Percentiles rank a stretch among this genome's conserved stretches.
phyloP scores from a whole-genome alignment of 2,113 vertebrate genomes.

The Alosa alosa region DNA sequence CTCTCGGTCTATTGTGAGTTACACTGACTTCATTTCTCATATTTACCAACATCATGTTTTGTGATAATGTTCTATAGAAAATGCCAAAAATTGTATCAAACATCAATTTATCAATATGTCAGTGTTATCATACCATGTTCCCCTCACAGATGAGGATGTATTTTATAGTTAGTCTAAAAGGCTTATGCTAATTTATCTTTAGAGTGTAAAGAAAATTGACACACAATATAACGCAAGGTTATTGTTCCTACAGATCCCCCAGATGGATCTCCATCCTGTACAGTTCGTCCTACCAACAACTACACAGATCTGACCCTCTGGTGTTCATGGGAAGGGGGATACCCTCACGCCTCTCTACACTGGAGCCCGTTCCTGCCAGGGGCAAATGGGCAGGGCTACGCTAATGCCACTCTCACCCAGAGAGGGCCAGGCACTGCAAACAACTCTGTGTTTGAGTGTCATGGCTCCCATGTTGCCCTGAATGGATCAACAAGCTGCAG shows the following conservation, averaged over 20 bases:
- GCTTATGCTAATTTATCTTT: too few relatives aligned
- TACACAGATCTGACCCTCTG: slow-evolving; percentile 72
- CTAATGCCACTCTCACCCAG: slow-evolving; percentile 69
- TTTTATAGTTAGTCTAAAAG: too few relatives aligned
- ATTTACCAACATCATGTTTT: background rate
- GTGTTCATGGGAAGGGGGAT: slow-evolving; percentile 82
- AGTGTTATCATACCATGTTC: background rate
- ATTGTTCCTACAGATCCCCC: slow-evolving; percentile 78
- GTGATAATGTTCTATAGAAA: background rate
- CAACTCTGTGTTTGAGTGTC: slow-evolving; percentile 76
- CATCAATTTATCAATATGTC: background rate
- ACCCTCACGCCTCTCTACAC: slow-evolving; percentile 72
- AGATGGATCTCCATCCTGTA: slow-evolving; percentile 76
- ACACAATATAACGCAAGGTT: too few relatives aligned
- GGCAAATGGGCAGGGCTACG: slow-evolving; percentile 43
- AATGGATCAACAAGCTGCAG: slow-evolving; percentile 63
- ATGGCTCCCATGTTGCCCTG: slow-evolving; percentile 71
- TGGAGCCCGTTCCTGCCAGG: slow-evolving; percentile 70
- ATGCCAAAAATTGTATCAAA: background rate
- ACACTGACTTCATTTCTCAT: background rate
- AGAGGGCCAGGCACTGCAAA: slow-evolving; percentile 59
- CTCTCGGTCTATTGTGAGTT: slow-evolving; percentile 90
- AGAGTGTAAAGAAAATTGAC: too few relatives aligned
- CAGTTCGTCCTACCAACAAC: slow-evolving; percentile 68
- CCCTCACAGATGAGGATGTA: background rate